These are phyloP conservation scores for Xiphophorus maculatus DNA, from an alignment of 2,113 vertebrate species.

Conservation along the genomic window DNA sequence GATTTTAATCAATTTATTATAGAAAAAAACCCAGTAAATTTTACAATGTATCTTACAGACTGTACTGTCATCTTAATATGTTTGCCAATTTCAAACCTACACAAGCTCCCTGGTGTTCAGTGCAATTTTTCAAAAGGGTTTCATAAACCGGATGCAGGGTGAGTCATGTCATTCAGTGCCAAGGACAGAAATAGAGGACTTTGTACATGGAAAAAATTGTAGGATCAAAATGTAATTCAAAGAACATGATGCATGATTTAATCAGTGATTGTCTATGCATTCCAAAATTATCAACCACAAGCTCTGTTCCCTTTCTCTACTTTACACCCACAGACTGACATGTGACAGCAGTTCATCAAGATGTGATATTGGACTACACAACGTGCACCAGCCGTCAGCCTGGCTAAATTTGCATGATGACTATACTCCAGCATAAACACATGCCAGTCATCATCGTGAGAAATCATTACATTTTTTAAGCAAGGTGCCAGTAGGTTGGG, in stretches of 20 bases:
- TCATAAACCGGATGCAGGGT: background rate
- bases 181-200: conserved; percentile 3
- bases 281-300: conserved; percentile 25
- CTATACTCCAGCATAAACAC: conserved; percentile 45
- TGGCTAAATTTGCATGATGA: conserved; percentile 70
- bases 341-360: conserved; percentile 57
- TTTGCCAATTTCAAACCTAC: background rate
- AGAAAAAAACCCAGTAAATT: background rate
- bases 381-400: conserved; percentile 28
- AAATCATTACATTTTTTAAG: conserved; percentile 30
- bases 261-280: conserved; percentile 1
- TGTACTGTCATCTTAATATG: background rate
- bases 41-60: background rate
- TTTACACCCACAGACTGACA: conserved; percentile 50
- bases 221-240: conserved; percentile 10
- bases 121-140: background rate
- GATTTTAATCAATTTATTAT: background rate
- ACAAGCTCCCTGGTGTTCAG: background rate
- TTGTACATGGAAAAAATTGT: conserved; percentile 10
- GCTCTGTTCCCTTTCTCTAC: conserved; percentile 14
- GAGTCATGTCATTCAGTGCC: conserved; percentile 1
- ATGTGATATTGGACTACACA: conserved; percentile 41
- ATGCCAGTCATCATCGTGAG: conserved; percentile 60
- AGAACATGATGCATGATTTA: conserved; percentile 17
- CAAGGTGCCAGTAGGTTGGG: too few relatives aligned